Percentiles rank a stretch among this genome's conserved stretches.
Evolutionary conservation across 2,888 invertebrate genomes (phyloP).

Genomic region (Acrocyrtus sp.): DNA sequence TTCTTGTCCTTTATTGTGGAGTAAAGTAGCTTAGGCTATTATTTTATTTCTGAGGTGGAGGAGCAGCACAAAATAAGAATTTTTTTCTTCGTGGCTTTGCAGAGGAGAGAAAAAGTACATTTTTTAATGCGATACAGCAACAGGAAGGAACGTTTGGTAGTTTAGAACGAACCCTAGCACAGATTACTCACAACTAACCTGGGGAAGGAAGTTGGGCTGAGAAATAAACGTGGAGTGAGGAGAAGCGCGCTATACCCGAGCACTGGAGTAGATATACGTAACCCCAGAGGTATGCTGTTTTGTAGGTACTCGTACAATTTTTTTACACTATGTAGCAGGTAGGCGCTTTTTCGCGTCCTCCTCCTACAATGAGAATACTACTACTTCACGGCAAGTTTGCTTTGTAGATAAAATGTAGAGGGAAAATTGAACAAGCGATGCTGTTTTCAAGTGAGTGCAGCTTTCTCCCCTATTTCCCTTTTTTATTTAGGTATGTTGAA

Average conservation of each 20-base stretch:
- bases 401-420: neutral
- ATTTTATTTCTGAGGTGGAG: too few species aligned
- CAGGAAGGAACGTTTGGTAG: slow-evolving; percentile 28
- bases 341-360: neutral
- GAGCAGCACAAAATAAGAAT: too few species aligned
- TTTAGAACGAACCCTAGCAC: slow-evolving; percentile 58
- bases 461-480: neutral
- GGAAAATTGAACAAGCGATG: neutral
- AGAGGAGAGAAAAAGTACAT: slow-evolving; percentile 1
- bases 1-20: too few species aligned
- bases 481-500: too few species aligned
- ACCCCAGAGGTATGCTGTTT: neutral
- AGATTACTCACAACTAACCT: slow-evolving; percentile 61
- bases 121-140: slow-evolving; percentile 35
- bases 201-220: slow-evolving; percentile 40
- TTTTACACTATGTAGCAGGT: neutral
- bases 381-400: neutral
- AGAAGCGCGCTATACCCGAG: slow-evolving; percentile 18
- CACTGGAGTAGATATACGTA: neutral
- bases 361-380: neutral
- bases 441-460: neutral
- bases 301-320: too few species aligned
- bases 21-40: neutral
- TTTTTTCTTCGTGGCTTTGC: slow-evolving; percentile 18
- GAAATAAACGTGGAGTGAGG: slow-evolving; percentile 48